These are phyloP conservation scores for Cygnus atratus DNA, from an alignment of 2,113 vertebrate genomes.

Conservation along the genomic window DNA sequence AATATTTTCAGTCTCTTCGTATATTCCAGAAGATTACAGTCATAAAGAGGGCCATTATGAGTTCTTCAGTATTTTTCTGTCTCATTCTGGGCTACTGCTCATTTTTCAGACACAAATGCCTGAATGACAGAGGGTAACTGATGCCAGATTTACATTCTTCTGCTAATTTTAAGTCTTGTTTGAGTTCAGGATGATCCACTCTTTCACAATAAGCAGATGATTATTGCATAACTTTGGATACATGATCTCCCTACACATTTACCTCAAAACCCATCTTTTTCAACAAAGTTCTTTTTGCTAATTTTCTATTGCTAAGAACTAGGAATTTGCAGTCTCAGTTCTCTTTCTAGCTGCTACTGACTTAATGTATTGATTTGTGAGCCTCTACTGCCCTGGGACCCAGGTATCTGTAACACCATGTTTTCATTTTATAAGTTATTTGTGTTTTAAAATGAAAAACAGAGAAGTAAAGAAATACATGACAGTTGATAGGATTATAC, in stretches of 20 bases:
- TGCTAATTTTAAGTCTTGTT: background rate
- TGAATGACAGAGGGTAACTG: background rate
- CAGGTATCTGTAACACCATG: background rate
- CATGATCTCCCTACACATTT: background rate
- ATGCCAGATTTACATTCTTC: background rate
- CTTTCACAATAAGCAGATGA: background rate
- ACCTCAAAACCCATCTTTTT: background rate
- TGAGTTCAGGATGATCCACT: background rate
- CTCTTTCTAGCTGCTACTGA: background rate
- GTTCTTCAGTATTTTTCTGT: background rate
- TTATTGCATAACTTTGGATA: background rate
- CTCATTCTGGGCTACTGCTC: background rate
- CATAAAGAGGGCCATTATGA: background rate
- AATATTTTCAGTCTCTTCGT: background rate
- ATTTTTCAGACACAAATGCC: background rate
- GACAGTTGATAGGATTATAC: background rate
- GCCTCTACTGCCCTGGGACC: background rate
- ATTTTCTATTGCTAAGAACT: background rate
- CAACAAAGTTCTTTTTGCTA: background rate
- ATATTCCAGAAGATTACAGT: background rate
- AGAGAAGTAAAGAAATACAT: background rate
- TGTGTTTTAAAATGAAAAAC: background rate
- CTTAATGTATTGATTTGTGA: background rate
- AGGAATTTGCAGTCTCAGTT: background rate
- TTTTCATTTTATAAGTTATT: background rate